Base-by-base conservation (phyloP, 2,888 invertebrate genomes). In the Pammene aurita region DNA sequence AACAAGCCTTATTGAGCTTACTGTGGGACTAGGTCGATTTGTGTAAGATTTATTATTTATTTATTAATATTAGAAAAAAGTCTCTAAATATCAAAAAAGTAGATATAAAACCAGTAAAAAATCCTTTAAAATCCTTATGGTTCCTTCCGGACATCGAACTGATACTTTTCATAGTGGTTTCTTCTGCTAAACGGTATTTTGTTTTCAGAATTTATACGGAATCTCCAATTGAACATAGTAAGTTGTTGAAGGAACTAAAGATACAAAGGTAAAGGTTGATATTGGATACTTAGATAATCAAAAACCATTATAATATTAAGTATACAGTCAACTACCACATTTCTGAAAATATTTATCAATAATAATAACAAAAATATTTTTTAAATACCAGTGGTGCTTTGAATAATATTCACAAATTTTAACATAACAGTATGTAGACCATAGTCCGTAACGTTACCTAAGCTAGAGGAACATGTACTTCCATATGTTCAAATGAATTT, bases 401-500 rank as follows among this genome's bases (percentile, higher is more conserved):
- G 70, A 73, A 71, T 73, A 74, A 75, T 74, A 70, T 69, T 69
- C 69, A 69, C 65, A 65, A 69, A 60, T 35, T 18, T 44, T 46
- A 56, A 62, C 56, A 34, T 62, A 62, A 34, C 62, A 48, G 64
- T 64, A 69, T 46, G 60, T 58, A 69, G 48, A 50, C 56, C 18
- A 58, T 69, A 69, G 65, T 60, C 58, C 38, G 48, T 71, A 72
- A 76, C 76, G 84, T 85, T 84, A 85, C 84, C 84, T 80, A 61
- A 61, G 56, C 67, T 73, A 75, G 71, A 71, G 26, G 44, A 63
- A 67, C 57, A 76, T 77, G 75, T 67, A 71, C 69, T 72, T 73
- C 77, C 73, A 72, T 74, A 78, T 76, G 75, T 77, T 79, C 72
- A 73, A 74, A 82, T 80, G 81, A 84, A 84, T 84, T 81, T 81